Evolutionary conservation across 2,113 vertebrate genomes (phyloP).

Genomic region (Hippocampus comes): DNA sequence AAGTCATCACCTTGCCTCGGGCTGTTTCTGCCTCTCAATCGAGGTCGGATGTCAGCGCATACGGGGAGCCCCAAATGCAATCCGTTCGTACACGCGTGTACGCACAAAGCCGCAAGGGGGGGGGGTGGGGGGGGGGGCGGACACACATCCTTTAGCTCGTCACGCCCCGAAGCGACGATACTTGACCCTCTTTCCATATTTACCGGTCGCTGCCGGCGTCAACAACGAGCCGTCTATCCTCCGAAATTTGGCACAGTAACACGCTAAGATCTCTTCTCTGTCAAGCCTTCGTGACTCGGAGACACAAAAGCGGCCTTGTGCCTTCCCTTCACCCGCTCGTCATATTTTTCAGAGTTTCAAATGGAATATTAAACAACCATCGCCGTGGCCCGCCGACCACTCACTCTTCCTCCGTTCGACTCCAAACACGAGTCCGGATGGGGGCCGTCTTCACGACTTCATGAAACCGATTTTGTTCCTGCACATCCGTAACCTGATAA

Average conservation of each 20-base stretch:
- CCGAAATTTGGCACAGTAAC: background rate
- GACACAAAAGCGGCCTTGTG: background rate
- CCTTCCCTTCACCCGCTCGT: background rate
- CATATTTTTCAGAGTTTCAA: slow-evolving; percentile 1
- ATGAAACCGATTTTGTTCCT: background rate
- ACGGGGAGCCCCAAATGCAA: slow-evolving; percentile 1
- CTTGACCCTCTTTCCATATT: slow-evolving; percentile 61
- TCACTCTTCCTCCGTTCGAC: background rate
- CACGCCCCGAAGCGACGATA: slow-evolving; percentile 24
- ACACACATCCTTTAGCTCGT: slow-evolving; percentile 24
- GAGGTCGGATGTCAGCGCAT: slow-evolving; percentile 54
- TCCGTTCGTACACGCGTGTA: slow-evolving; percentile 18
- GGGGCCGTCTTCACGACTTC: background rate
- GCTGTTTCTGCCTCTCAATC: slow-evolving; percentile 48
- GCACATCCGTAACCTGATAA: background rate
- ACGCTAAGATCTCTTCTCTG: background rate
- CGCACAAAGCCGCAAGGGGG: slow-evolving; percentile 27
- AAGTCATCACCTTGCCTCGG: slow-evolving; percentile 53
- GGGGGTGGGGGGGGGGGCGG: background rate
- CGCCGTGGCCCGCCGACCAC: background rate
- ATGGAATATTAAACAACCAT: background rate
- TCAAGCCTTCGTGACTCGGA: background rate
- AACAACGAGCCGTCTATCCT: slow-evolving; percentile 19
- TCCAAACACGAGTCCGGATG: background rate
- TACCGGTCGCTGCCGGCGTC: slow-evolving; percentile 34